phyloP scores from a whole-genome alignment of 2,888 invertebrate species.

The Auanema freiburgensis region DNA sequence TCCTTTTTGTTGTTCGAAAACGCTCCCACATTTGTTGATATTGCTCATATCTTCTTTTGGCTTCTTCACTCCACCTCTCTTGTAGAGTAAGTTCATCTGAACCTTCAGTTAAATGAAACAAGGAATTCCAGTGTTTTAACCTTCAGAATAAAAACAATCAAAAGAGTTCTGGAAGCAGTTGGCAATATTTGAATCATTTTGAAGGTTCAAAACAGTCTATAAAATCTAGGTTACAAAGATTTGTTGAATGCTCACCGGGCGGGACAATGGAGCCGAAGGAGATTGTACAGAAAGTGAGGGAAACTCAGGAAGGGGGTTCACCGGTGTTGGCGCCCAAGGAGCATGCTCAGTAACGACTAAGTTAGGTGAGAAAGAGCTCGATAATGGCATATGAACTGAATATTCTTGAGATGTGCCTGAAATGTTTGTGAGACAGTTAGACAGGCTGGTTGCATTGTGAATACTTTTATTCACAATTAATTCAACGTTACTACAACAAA shows the following conservation, averaged over 20 bases:
- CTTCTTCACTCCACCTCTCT: constrained; percentile 37
- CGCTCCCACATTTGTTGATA: constrained; percentile 36
- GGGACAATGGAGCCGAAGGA: too few relatives aligned
- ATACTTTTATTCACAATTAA: too few relatives aligned
- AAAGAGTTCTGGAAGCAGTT: too few relatives aligned
- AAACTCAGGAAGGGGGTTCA: too few relatives aligned
- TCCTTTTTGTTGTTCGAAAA: constrained; percentile 9
- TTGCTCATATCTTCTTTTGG: constrained; percentile 35
- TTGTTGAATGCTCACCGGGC: too few relatives aligned
- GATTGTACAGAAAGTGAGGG: too few relatives aligned
- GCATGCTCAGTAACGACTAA: constrained; percentile 13
- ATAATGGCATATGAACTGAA: not conserved
- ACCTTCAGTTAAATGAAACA: not conserved
- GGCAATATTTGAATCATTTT: not conserved
- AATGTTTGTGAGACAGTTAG: too few relatives aligned
- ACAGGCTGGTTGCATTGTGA: too few relatives aligned
- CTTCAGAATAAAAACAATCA: too few relatives aligned
- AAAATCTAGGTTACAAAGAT: too few relatives aligned
- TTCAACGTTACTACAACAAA: too few relatives aligned
- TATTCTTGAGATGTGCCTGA: not conserved
- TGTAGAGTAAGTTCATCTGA: too few relatives aligned
- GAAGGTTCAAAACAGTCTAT: not conserved
- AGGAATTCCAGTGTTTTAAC: not conserved
- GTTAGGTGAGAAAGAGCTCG: not conserved
- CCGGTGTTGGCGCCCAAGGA: constrained; percentile 15